These are phyloP conservation scores for Brachionus sp. DNA, from an alignment of 1,140 invertebrate genomes.

Conservation along the genomic window DNA sequence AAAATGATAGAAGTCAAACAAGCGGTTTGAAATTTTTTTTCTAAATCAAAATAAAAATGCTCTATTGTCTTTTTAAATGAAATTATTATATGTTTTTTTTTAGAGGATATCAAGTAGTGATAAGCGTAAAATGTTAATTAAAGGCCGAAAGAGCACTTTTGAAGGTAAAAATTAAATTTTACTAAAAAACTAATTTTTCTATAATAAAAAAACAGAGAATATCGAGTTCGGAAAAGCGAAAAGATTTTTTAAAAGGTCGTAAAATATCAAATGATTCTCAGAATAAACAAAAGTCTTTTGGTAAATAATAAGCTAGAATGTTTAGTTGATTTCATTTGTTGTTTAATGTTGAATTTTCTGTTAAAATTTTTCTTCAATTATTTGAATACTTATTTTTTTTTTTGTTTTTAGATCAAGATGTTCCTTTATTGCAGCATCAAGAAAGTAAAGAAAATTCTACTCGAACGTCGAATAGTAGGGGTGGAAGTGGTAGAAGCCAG, in stretches of 20 bases:
- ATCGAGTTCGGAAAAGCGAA: conserved; percentile 44
- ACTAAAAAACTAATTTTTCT: conserved; percentile 34
- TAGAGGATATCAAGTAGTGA: conserved; percentile 44
- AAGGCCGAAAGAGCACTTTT: conserved; percentile 40
- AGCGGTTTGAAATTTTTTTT: conserved; percentile 54
- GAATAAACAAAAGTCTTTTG: not conserved
- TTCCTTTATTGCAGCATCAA: conserved; percentile 23
- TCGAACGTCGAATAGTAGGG: not conserved
- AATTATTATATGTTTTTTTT: not conserved
- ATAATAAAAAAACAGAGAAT: not conserved
- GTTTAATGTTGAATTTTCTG: not conserved
- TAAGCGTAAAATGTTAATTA: conserved; percentile 46
- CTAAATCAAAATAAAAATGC: conserved; percentile 49
- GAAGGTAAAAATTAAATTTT: conserved; percentile 27
- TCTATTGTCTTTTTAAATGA: not conserved
- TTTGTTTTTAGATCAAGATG: conserved; percentile 12
- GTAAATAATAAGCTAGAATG: not conserved
- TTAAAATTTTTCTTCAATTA: not conserved
- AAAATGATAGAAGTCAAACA: conserved; percentile 69
- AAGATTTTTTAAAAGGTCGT: conserved; percentile 47
- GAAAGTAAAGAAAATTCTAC: conserved; percentile 21
- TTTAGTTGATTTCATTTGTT: not conserved
- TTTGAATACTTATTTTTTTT: not conserved
- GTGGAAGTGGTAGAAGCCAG: not conserved
- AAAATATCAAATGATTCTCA: conserved; percentile 17